Evolutionary conservation across 2,113 vertebrate species (phyloP).

Genomic region (Tragelaphus buxtoni): DNA sequence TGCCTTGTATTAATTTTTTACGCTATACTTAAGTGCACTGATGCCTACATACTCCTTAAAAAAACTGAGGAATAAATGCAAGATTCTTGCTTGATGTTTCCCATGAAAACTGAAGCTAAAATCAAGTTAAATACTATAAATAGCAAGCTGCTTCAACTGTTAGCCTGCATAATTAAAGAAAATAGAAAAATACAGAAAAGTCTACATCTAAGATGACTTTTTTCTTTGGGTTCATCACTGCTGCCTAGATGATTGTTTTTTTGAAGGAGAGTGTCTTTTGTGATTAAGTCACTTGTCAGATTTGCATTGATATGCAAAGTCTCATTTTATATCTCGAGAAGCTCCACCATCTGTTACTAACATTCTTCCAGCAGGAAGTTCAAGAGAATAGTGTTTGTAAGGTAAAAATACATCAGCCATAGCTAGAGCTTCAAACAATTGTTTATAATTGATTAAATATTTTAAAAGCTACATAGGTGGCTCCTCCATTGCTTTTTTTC

Average conservation of each 20-base stretch:
- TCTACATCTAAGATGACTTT: conserved; percentile 3
- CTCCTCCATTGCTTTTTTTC: not conserved
- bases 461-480: not conserved
- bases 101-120: not conserved
- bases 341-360: conserved; percentile 63
- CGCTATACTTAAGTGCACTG: not conserved
- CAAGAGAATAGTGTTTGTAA: conserved; percentile 45
- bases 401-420: conserved; percentile 47
- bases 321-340: conserved; percentile 49
- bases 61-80: not conserved
- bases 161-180: conserved; percentile 37
- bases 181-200: conserved; percentile 40
- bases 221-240: conserved; percentile 38
- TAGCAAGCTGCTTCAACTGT: conserved; percentile 15
- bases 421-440: not conserved
- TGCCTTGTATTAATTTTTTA: conserved; percentile 12
- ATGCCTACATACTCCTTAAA: not conserved
- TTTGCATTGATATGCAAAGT: conserved; percentile 57
- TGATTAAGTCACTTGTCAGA: conserved; percentile 56
- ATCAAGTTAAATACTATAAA: conserved; percentile 26
- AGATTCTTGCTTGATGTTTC: not conserved
- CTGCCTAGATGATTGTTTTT: conserved; percentile 43
- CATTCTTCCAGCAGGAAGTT: conserved; percentile 47
- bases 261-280: conserved; percentile 44
- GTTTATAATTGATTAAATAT: not conserved